phyloP scores from a whole-genome alignment of 2,888 invertebrate genomes.

The Gymnosoma rotundatum region DNA sequence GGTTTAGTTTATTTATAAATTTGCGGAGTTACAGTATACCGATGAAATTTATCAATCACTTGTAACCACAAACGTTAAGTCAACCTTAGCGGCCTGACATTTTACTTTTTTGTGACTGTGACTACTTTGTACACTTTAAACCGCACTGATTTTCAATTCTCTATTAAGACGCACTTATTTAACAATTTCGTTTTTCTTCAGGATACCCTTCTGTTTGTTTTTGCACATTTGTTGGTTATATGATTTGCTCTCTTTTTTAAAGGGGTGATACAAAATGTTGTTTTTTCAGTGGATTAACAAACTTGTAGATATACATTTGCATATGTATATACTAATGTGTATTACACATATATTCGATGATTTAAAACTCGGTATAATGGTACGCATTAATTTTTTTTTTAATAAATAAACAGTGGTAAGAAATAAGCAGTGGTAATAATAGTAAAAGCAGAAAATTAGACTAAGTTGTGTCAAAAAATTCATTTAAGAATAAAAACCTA shows the following conservation, averaged over 20 bases:
- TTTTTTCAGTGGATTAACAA: conserved; percentile 13
- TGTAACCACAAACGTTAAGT: conserved; percentile 64
- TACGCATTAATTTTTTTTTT: not conserved
- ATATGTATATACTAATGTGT: not conserved
- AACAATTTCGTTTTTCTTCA: not conserved
- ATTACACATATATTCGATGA: no score
- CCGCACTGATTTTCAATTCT: conserved; percentile 62
- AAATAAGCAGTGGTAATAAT: no score
- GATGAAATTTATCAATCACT: conserved; percentile 71
- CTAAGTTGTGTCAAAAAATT: no score
- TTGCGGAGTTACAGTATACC: conserved; percentile 65
- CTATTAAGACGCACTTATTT: conserved; percentile 47
- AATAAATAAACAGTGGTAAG: not conserved
- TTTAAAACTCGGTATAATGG: not conserved
- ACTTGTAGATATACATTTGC: not conserved
- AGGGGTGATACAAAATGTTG: conserved; percentile 31
- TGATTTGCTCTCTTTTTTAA: not conserved
- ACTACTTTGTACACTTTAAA: conserved; percentile 37
- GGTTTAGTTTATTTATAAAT: conserved; percentile 67
- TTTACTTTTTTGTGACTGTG: conserved; percentile 4
- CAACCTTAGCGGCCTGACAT: conserved; percentile 23
- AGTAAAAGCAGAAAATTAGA: no score
- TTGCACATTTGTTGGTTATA: not conserved
- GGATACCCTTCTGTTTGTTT: not conserved
- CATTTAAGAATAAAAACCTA: no score